Conservation (phyloP, 1,140 invertebrate genomes). For the Ptiloglossa arizonensis region DNA sequence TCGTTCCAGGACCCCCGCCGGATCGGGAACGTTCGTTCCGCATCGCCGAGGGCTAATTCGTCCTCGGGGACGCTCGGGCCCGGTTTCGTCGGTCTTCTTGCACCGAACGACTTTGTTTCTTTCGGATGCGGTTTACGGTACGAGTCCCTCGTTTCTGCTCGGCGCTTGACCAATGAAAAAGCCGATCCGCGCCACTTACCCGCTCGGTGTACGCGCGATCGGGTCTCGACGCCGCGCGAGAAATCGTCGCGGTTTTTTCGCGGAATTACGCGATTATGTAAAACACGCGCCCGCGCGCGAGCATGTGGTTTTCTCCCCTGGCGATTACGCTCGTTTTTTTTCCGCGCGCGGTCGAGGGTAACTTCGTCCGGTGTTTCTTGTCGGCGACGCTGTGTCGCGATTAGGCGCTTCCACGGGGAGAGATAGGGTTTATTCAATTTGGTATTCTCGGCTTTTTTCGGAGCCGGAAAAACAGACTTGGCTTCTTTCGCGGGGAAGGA, state of each 20-base stretch:
- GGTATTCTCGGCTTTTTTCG: too few species aligned
- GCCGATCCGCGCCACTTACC: conserved; percentile 24
- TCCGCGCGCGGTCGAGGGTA: background rate
- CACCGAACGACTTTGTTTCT: background rate
- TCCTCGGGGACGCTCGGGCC: conserved; percentile 54
- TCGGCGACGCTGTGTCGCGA: too few species aligned
- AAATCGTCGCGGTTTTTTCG: conserved; percentile 5
- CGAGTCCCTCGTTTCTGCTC: conserved; percentile 18
- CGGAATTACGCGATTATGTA: conserved; percentile 30
- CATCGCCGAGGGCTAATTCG: conserved; percentile 60
- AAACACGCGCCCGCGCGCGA: background rate
- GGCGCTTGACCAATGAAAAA: conserved; percentile 29
- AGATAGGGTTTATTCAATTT: too few species aligned
- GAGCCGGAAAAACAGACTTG: too few species aligned
- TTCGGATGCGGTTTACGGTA: conserved; percentile 2
- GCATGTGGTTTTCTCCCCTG: background rate
- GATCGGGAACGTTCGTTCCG: conserved; percentile 64
- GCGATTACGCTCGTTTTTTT: too few species aligned
- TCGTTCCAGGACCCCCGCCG: conserved; percentile 35
- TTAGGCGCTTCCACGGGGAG: too few species aligned
- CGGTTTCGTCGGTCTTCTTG: conserved; percentile 46
- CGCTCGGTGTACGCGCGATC: too few species aligned
- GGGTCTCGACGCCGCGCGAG: too few species aligned
- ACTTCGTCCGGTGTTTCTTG: background rate
- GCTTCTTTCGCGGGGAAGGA: too few species aligned